These are phyloP conservation scores for Tetramorium parvispinum DNA, from an alignment of 1,140 invertebrate genomes.

Conservation along the genomic window DNA sequence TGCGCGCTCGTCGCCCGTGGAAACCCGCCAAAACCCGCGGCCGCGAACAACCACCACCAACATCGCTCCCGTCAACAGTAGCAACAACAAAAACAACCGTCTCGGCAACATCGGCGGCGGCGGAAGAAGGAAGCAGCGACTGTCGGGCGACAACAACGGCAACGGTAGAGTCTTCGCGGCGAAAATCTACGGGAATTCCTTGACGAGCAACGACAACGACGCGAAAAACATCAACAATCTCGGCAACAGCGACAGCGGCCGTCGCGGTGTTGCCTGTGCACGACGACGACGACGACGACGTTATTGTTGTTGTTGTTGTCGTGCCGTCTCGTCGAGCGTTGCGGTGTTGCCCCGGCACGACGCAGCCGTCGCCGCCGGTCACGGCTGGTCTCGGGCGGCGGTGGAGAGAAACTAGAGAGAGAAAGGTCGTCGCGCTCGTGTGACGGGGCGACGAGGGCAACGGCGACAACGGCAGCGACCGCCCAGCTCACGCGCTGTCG, in stretches of 20 bases:
- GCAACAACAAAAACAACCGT: conserved; percentile 40
- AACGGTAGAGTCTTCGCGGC: background rate
- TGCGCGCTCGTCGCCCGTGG: conserved; percentile 74
- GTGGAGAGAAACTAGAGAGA: conserved; percentile 7
- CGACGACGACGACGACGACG: conserved; percentile 5
- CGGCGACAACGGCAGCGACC: conserved; percentile 31
- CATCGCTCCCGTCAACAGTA: conserved; percentile 27
- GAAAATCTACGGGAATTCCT: conserved; percentile 10
- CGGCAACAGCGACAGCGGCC: background rate
- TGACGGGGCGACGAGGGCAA: conserved; percentile 36
- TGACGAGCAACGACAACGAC: conserved; percentile 10
- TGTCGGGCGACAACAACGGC: background rate
- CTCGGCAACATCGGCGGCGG: conserved; percentile 24
- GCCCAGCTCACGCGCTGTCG: conserved; percentile 54
- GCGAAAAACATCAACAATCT: background rate
- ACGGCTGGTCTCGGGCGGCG: conserved; percentile 25
- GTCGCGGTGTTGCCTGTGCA: background rate
- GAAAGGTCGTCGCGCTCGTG: conserved; percentile 47
- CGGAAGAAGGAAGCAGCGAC: background rate
- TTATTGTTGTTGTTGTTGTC: background rate
- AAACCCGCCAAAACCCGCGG: conserved; percentile 80
- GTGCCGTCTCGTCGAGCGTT: conserved; percentile 48
- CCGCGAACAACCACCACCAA: conserved; percentile 73
- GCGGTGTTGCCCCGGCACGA: conserved; percentile 39
- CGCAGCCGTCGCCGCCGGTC: conserved; percentile 60